Base-by-base conservation (phyloP, 1,140 invertebrate genomes). In the Hormaphis cornu region DNA sequence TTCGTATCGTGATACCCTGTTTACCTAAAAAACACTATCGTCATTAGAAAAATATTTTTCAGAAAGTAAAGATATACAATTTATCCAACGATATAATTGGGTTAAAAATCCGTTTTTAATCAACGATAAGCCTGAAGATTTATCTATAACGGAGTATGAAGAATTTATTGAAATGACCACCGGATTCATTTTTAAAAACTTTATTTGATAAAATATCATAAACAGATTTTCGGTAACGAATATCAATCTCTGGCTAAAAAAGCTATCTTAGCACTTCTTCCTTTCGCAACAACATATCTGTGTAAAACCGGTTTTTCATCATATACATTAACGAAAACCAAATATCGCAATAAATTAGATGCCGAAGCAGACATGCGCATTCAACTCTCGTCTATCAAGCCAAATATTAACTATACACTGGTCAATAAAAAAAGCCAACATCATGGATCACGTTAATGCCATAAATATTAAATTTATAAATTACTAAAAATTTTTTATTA, bases 281-380 rank as follows among this genome's bases (percentile, higher is more conserved):
- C 59, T 52, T 72, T 73, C 50, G 46, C 33, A 35, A 70, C 58
- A 18, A 73, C 69, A 72, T 73, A 72, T 56, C 26, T 69, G 16
- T 72, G 69, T 44, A 69, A 71, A 70, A 58, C 50, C 22, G 24
- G 72, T 44, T 70, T 73, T 70, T 72, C 71, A 35, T 37, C 50
- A 53, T 73, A 70, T 71, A 37, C 59, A 40, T 70, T 40, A n/a
- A 70, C 59, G 12, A 72, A 72, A 72, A 69, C 37, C 14, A 72
- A 71, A 63, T 72, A 71, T 42, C 33, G 30, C 10, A 72, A 72
- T 33, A 58, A 61, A 33, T 69, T 72, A 24, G 46, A 73, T 70
- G 59, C 69, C 20, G 69, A 72, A 72, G 46, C 72, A 63, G 33
- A 63, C 16, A 63, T 63, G 35, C 26, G 56, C 14, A 35, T 42